Conservation (phyloP, 2,113 vertebrate species). For the Climacteris rufus region DNA sequence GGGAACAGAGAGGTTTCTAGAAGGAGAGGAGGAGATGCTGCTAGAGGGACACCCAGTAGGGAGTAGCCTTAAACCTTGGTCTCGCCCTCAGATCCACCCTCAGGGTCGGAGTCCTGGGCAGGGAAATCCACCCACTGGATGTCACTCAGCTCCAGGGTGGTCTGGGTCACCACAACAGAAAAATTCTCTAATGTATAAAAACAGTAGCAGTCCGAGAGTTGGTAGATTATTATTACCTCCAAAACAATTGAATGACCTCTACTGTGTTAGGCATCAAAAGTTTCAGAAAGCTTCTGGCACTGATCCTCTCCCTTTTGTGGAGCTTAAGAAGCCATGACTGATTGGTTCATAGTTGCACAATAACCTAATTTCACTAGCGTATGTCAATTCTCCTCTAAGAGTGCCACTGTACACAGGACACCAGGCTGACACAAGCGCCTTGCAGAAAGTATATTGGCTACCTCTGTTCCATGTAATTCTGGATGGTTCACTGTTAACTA, state of each 20-base stretch:
- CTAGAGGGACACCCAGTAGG: too few relatives aligned
- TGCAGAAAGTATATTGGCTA: background rate
- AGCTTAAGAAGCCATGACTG: background rate
- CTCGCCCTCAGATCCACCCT: too few relatives aligned
- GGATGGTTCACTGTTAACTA: background rate
- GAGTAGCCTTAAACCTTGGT: too few relatives aligned
- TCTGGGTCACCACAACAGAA: too few relatives aligned
- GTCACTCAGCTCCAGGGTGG: too few relatives aligned
- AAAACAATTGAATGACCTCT: background rate
- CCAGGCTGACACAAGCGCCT: background rate
- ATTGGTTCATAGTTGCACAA: background rate
- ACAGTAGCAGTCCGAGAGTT: background rate
- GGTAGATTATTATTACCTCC: background rate
- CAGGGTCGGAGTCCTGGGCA: too few relatives aligned
- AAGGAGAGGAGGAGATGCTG: too few relatives aligned
- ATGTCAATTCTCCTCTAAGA: background rate
- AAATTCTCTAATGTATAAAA: background rate
- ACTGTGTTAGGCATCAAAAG: background rate
- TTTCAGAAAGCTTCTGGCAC: background rate
- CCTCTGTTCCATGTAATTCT: background rate
- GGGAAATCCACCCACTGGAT: too few relatives aligned
- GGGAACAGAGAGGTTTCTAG: too few relatives aligned
- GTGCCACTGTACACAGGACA: background rate
- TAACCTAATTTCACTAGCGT: background rate
- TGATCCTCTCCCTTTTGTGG: background rate